Base-by-base conservation (phyloP, 2,113 vertebrate species). In the Corydoras sp. region DNA sequence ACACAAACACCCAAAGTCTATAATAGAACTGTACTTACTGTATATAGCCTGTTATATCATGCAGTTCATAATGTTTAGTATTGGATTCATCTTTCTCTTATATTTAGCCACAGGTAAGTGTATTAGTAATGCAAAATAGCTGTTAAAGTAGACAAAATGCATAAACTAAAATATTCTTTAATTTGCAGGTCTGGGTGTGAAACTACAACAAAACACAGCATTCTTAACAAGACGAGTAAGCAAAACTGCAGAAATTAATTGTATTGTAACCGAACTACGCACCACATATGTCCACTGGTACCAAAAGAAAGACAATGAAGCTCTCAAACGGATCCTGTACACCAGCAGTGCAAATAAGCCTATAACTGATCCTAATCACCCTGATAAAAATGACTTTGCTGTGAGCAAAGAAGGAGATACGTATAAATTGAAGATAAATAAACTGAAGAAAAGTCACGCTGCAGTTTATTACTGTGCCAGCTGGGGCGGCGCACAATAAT, bases 231-330 rank as follows among this genome's bases (percentile, higher is more conserved):
- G 51, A 54, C 31, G 10, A 4, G 12, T n/a, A 9, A 3, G 5
- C 1, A 66, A 66, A 66, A 55, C 3, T 54, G 29, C 14, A 13
- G 30, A 9, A 5, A 66, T 66, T 18, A 29, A 13, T 9, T 66
- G 70, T 53, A 58, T 15, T 4, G 62, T 72, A 35, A 18, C 10
- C 0, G 60, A 2, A 0, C 5, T 62, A 15, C 3, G 10, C 15
- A 55, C 8, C 11, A 9, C 9, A 9, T 65, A 77, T 67, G 29
- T 81, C 58, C 73, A 62, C 5, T 81, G 80, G 80, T 81, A 81
- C 58, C 80, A 81, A 65, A 53, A 76, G 60, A 81, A 56, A 73
- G 64, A 73, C 0, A 61, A 72, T 9, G 51, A 55, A 71, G 24
- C 66, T 35, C 69, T 75, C 3, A 68, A 43, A 43, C 67, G 73